A percentile compares a stretch with the other conserved stretches of the same genome.
These are phyloP conservation scores for Salvelinus sp. DNA, from an alignment of 2,113 vertebrate genomes.

Conservation along the genomic window DNA sequence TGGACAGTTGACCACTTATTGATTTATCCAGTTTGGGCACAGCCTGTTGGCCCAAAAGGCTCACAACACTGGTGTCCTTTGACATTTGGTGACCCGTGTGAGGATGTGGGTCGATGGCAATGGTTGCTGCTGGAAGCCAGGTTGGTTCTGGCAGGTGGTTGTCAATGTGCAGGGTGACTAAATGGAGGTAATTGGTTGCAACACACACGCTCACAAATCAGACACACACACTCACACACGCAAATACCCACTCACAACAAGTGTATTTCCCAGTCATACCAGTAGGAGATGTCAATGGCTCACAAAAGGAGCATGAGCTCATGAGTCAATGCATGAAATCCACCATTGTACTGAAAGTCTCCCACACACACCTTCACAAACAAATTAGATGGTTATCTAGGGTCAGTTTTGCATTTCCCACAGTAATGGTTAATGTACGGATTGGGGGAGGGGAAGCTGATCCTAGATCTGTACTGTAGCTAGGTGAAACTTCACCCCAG, in stretches of 20 bases:
- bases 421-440: no score
- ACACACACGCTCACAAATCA: neutral
- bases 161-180: no score
- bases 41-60: no score
- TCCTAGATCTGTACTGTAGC: neutral
- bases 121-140: no score
- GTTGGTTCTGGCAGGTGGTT: no score
- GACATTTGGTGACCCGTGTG: no score
- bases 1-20: no score
- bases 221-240: neutral
- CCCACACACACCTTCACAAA: neutral
- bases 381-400: neutral
- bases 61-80: no score
- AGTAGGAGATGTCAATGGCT: constrained; percentile 35
- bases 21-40: no score
- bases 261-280: constrained; percentile 14
- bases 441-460: neutral
- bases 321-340: neutral
- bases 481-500: neutral
- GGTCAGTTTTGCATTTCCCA: no score
- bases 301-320: constrained; percentile 2
- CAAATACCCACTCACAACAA: neutral
- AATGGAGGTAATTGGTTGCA: neutral
- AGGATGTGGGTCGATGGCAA: no score
- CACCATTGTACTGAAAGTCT: neutral